These are phyloP conservation scores for Paratilapia polleni DNA, from an alignment of 2,113 vertebrate species.

Conservation along the genomic window DNA sequence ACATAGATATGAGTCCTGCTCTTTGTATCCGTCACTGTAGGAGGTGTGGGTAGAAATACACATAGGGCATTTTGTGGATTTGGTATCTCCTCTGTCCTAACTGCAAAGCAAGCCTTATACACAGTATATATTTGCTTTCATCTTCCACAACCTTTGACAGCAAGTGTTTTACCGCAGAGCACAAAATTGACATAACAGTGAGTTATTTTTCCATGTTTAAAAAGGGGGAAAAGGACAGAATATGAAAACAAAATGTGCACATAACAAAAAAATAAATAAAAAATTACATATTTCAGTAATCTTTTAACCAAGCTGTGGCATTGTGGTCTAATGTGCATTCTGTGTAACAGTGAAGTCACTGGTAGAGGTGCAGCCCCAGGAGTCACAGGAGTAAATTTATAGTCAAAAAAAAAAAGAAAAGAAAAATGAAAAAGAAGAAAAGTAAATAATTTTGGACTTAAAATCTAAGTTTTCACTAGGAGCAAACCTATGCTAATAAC, in stretches of 20 bases:
- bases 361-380: background rate
- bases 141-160: background rate
- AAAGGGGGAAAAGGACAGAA: background rate
- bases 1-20: background rate
- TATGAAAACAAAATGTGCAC: background rate
- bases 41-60: background rate
- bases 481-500: conserved; percentile 50
- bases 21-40: conserved; percentile 34
- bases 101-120: background rate
- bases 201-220: background rate
- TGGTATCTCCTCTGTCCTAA: background rate
- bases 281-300: background rate
- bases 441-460: background rate
- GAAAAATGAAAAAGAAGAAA: background rate
- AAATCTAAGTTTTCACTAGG: conserved; percentile 5
- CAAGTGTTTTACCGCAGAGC: background rate
- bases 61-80: background rate
- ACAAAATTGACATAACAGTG: background rate
- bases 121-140: background rate
- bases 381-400: background rate
- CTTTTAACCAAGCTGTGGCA: background rate
- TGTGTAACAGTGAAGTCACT: background rate
- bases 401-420: background rate
- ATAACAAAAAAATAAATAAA: background rate
- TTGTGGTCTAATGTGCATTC: background rate